Evolutionary conservation across 2,888 invertebrate genomes (phyloP), one percentile per base, ranked within the genome.

Genomic region (Aporophyla lueneburgensis): DNA sequence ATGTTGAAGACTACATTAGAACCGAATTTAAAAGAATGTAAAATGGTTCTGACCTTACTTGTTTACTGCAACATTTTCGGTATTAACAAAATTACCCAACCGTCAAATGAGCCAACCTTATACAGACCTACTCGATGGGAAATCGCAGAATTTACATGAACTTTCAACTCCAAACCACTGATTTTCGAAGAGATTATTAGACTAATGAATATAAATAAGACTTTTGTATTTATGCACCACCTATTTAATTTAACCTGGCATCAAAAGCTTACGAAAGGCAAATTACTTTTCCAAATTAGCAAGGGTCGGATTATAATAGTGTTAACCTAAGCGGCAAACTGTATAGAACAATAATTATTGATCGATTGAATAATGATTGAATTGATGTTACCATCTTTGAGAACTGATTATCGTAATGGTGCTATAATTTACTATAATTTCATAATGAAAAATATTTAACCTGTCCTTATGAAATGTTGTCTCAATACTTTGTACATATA

Each of bases 181-280:
- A 76, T 78, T 78, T 80, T 74, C 65, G 66, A 24, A 6, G 21
- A 71, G 74, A 80, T 81, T 72, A 81, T 77, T 62, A 53, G 75
- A 69, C 14, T 58, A 81, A 86, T 83, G 72, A 81, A 77, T 59
- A 75, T 66, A 75, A 78, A 81, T 76, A 76, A 70, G 67, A 56
- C 27, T 12, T 74, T 74, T 80, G 54, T 53, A 73, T 77, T 63
- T 65, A 58, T 80, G 43, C 63, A 56, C 33, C 43, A 5, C 33
- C 49, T 63, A 58, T 43, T 72, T 33, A 43, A 33, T 19, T 74
- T 74, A 61, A 74, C 19, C 68, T 24, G 62, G 58, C 53, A 77
- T 65, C 43, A 59, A 53, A 53, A 69, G 61, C 49, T 78, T 80
- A 69, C 46, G 33, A 58, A 66, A 62, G n/a, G 14, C 14, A 62